A percentile compares a stretch with the other conserved stretches of the same genome.
Conservation (phyloP, 1,140 invertebrate genomes). For the Drosophila santomea region DNA sequence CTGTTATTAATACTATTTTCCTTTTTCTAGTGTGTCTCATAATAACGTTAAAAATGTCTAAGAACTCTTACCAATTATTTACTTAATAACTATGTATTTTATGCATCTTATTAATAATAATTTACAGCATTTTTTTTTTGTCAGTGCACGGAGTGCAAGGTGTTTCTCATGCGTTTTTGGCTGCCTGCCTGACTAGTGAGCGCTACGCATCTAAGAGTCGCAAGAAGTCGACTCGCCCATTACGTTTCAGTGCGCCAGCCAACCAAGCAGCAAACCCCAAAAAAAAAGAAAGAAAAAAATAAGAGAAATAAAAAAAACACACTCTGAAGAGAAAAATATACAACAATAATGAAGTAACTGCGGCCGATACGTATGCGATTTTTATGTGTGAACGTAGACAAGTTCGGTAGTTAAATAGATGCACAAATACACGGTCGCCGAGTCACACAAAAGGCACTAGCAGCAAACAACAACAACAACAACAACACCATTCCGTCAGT, state of each 20-base stretch:
- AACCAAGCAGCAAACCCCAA: conserved; percentile 75
- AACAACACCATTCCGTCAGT: conserved; percentile 16
- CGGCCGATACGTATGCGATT: conserved; percentile 74
- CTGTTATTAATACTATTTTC: too few species aligned
- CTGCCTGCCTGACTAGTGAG: conserved; percentile 17
- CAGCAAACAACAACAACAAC: conserved; percentile 6
- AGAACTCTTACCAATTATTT: too few species aligned
- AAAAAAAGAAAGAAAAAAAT: conserved; percentile 12
- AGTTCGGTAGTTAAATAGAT: conserved; percentile 83
- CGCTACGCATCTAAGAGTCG: conserved; percentile 42
- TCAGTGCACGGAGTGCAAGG: conserved; percentile 21
- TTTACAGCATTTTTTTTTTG: neutral
- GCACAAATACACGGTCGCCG: conserved; percentile 49
- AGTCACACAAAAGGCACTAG: conserved; percentile 37
- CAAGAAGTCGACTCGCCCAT: conserved; percentile 70
- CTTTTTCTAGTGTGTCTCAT: too few species aligned
- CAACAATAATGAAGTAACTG: conserved; percentile 33
- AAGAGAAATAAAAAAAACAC: neutral
- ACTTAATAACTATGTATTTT: too few species aligned
- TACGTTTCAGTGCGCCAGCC: conserved; percentile 78
- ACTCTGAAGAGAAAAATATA: conserved; percentile 13
- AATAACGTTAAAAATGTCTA: too few species aligned
- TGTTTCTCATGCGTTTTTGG: conserved; percentile 35
- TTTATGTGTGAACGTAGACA: conserved; percentile 82
- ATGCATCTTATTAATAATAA: too few species aligned